Evolutionary conservation across 2,797 vertebrate genomes (phyloP).

Genomic region (Scomberomorus guttatus): DNA sequence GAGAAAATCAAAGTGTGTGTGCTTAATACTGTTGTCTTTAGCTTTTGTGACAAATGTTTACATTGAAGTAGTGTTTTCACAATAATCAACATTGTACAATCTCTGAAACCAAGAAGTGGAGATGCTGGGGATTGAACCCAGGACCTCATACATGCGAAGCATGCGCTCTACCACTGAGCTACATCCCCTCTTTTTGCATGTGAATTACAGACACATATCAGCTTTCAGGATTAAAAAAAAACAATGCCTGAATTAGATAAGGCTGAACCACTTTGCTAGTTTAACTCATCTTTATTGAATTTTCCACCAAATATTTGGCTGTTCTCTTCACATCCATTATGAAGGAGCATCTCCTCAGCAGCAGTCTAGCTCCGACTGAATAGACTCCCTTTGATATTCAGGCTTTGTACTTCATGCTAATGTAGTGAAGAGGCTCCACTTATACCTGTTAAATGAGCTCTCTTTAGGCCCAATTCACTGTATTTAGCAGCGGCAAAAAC

Average conservation of each 20-base stretch:
- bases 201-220: not conserved
- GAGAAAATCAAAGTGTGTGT: too few species aligned
- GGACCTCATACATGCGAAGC: conserved; percentile 18
- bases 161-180: conserved; percentile 25
- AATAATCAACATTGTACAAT: too few species aligned
- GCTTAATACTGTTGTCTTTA: too few species aligned
- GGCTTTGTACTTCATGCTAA: conserved; percentile 47
- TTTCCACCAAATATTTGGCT: conserved; percentile 3
- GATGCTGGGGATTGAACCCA: conserved; percentile 48
- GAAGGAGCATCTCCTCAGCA: conserved; percentile 12
- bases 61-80: too few species aligned
- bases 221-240: not conserved
- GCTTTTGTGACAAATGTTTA: too few species aligned
- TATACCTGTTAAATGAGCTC: conserved; percentile 47
- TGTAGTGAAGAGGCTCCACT: conserved; percentile 54
- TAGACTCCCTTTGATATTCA: conserved; percentile 46
- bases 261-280: not conserved
- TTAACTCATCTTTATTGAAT: conserved; percentile 1
- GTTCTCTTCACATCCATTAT: conserved; percentile 47
- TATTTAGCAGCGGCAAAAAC: conserved; percentile 45
- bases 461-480: conserved; percentile 30
- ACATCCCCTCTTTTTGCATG: not conserved
- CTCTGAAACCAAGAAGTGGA: not conserved
- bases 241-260: not conserved
- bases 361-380: conserved; percentile 13